Evolutionary conservation across 1,140 invertebrate species (phyloP), one percentile per base, ranked within the genome.

Genomic region (Coptotermes formosanus): DNA sequence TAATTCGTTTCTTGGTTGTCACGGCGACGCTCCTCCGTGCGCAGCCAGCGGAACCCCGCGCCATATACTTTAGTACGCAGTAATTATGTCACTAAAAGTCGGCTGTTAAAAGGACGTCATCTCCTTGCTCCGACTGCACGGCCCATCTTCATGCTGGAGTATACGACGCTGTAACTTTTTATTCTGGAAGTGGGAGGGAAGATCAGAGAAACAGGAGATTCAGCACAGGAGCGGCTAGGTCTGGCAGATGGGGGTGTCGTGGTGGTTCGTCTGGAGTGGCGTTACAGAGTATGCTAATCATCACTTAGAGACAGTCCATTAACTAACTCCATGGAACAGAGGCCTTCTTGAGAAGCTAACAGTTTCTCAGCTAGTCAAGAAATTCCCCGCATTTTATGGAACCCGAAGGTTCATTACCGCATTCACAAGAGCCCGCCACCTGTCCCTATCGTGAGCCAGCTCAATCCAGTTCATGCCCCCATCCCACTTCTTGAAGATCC

Each of bases 31-130:
- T 55, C 1, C 7, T 75, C 11, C n/a, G n/a, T 75, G 2, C n/a
- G 2, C 25, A 75, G 25, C n/a, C 64, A 75, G 64, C n/a, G 25
- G 64, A 55, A 55, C 52, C 52, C 52, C 21, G 19, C 52, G 52
- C 52, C 52, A 55, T 55, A 55, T 21, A 55, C 52, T 55, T 55
- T 55, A 55, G 52, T 55, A 55, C 52, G 52, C 52, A 30, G 64
- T 75, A 75, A 75, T 75, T 75, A 75, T 75, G 64, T n/a, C 52
- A 75, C 25, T 75, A 75, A 75, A 30, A 75, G 64, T 30, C 64
- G 52, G 64, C 64, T 75, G n/a, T 75, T 75, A 75, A 75, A 30
- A 75, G 64, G 64, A 25, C 64, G 64, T 75, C 64, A 75, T 75
- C 30, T 75, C 64, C 64, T 75, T 75, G n/a, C 64, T 55, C 52